Conservation (phyloP, 2,797 vertebrate genomes). For the Coilia nasus region DNA sequence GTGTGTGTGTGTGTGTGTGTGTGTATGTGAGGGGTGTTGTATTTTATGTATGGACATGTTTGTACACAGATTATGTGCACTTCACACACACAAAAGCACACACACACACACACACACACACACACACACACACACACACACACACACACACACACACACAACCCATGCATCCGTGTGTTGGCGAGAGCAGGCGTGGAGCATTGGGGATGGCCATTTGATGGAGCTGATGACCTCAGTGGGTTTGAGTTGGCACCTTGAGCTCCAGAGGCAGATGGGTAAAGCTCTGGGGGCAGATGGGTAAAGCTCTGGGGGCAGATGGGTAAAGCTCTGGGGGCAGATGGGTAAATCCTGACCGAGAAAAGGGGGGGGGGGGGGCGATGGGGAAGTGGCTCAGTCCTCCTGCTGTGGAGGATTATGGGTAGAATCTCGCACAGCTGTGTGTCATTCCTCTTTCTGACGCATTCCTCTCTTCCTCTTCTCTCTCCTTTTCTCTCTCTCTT, state of each 20-base stretch:
- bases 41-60: slow-evolving; percentile 31
- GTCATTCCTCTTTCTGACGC: slow-evolving; percentile 1
- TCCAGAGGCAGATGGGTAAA: too few species aligned
- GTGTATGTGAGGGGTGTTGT: slow-evolving; percentile 19
- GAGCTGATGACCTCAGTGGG: background rate
- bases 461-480: background rate
- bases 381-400: background rate
- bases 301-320: background rate
- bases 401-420: slow-evolving; percentile 19
- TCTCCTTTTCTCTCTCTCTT: slow-evolving; percentile 17
- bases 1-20: slow-evolving; percentile 36
- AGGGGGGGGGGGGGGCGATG: background rate
- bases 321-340: background rate
- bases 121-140: slow-evolving; percentile 28
- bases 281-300: background rate
- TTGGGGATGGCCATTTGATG: background rate
- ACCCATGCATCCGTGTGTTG: background rate
- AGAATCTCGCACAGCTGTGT: slow-evolving; percentile 18
- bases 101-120: slow-evolving; percentile 23
- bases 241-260: background rate
- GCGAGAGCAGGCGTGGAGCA: background rate
- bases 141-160: background rate
- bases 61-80: background rate
- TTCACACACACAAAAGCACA: slow-evolving; percentile 24
- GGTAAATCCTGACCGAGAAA: background rate